Evolutionary conservation across 2,888 invertebrate species (phyloP).

Genomic region (Nudaria mundana): DNA sequence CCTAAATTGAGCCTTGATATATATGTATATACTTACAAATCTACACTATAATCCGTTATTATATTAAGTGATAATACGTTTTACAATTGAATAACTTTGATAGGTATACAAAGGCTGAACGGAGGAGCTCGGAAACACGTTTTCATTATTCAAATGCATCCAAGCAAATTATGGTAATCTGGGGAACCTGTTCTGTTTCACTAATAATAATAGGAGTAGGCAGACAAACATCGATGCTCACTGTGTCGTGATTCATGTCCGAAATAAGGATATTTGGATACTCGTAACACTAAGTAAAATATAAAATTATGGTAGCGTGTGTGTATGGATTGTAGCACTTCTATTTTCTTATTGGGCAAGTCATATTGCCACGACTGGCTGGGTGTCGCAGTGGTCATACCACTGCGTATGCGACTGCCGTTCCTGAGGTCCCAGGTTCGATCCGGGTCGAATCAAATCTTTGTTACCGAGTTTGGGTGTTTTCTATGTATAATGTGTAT

Average conservation of each 20-base stretch:
- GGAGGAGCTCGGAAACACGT: conserved; percentile 62
- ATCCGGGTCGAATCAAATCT: no score
- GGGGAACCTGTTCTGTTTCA: conserved; percentile 78
- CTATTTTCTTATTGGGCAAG: no score
- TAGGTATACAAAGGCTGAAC: conserved; percentile 56
- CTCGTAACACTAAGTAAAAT: no score
- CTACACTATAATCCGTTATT: conserved; percentile 38
- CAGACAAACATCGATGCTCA: conserved; percentile 60
- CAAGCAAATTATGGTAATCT: conserved; percentile 81
- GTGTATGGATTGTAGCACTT: no score
- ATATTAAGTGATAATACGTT: conserved; percentile 54
- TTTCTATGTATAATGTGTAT: no score
- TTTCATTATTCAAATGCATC: conserved; percentile 80
- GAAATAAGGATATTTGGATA: no score
- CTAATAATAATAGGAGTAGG: conserved; percentile 74
- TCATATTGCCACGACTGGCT: no score
- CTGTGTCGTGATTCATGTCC: conserved; percentile 27
- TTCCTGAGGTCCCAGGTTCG: no score
- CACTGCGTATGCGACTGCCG: no score
- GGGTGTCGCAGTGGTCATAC: no score
- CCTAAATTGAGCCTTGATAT: conserved; percentile 13
- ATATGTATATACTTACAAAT: conserved; percentile 22
- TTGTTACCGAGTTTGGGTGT: no score
- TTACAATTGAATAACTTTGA: conserved; percentile 65
- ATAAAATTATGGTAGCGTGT: no score